A percentile compares a stretch with the other conserved stretches of the same genome.
Evolutionary conservation across 2,113 vertebrate species (phyloP).

Genomic region (Seriola rivoliana): DNA sequence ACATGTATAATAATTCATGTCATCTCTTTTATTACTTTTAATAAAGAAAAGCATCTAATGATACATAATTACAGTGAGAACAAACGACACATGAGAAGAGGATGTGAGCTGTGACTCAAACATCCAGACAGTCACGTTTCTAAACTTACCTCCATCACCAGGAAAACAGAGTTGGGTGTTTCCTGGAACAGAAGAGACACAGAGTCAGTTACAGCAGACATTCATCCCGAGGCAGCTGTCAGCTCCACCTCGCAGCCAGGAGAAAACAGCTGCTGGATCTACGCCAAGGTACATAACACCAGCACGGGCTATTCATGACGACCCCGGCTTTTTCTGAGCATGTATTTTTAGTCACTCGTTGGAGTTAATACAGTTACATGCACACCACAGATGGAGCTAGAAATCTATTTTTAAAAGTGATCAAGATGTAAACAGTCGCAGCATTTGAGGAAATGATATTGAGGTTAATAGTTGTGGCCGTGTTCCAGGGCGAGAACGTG

Average conservation of each 20-base stretch:
- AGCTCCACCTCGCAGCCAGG: not conserved
- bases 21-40: not conserved
- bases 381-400: too few species aligned
- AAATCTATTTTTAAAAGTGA: not conserved
- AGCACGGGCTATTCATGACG: not conserved
- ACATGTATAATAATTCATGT: not conserved
- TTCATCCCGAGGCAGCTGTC: constrained; percentile 38
- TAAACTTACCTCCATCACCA: constrained; percentile 95
- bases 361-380: not conserved
- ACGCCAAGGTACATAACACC: not conserved
- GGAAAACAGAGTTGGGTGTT: constrained; percentile 94
- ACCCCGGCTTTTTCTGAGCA: not conserved
- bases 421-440: not conserved
- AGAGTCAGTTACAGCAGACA: constrained; percentile 41
- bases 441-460: not conserved
- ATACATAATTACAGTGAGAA: too few species aligned
- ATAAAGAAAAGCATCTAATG: not conserved
- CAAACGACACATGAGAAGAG: not conserved
- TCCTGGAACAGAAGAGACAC: constrained; percentile 88
- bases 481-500: too few species aligned
- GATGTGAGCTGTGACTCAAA: not conserved
- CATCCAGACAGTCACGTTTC: not conserved
- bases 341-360: not conserved
- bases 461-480: too few species aligned
- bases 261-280: not conserved